phyloP scores from a whole-genome alignment of 92 coral and sea anemone species.

The Epizoanthus rinbou region DNA sequence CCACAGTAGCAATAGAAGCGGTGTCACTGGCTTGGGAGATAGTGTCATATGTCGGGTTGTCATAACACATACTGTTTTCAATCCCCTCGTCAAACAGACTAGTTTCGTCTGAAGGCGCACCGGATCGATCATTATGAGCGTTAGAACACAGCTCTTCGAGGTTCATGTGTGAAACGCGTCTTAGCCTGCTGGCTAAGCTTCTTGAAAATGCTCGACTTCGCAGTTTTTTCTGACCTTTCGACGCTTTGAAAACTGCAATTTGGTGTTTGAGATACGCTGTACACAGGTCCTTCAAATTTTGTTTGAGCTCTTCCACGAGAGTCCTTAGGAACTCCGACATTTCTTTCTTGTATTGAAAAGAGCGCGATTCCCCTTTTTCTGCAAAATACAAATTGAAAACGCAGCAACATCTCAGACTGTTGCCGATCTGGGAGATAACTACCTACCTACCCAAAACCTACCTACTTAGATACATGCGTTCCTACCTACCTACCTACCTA shows the following conservation, averaged over 20 bases:
- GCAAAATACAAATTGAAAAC: constrained; percentile 4
- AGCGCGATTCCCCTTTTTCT: background rate
- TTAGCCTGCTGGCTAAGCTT: background rate
- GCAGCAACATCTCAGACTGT: too few relatives aligned
- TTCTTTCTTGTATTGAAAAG: constrained; percentile 36
- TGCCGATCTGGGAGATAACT: too few relatives aligned
- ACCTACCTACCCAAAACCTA: too few relatives aligned
- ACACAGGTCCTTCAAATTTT: background rate
- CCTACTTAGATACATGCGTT: too few relatives aligned
- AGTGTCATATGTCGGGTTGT: constrained; percentile 3
- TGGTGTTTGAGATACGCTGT: background rate
- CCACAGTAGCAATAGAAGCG: constrained; percentile 2
- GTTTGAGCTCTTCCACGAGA: constrained; percentile 12
- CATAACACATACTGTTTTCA: background rate
- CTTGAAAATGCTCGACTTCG: constrained; percentile 4
- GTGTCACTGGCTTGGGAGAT: constrained; percentile 14
- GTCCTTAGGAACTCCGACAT: background rate
- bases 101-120: constrained; percentile 1
- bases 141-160: background rate
- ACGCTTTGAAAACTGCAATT: background rate
- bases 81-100: background rate
- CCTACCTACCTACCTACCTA: too few relatives aligned
- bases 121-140: background rate
- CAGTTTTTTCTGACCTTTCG: background rate
- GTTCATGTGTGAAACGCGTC: background rate